Base-by-base conservation (phyloP, 2,797 vertebrate species). In the Rhodeus uyekii region DNA sequence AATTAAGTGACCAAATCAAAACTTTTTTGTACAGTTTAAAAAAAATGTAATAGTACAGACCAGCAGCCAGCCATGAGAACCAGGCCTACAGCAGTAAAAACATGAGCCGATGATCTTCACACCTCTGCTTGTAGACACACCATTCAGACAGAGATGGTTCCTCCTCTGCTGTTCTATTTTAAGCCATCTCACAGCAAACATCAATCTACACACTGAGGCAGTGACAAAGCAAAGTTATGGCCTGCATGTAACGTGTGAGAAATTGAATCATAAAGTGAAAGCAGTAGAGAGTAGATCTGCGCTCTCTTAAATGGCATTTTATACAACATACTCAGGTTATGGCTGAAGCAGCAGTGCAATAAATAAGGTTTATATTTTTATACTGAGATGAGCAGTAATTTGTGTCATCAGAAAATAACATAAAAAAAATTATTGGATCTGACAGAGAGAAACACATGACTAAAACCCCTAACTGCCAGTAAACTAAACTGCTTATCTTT, bases 81-180 rank as follows among this genome's bases (percentile, higher is more conserved):
- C 5, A 60, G 36, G 44, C 16, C 27, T 4, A 5, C 14, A 58
- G 27, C 32, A 46, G 65, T 58, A 50, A 60, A 68, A 67, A 68
- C 19, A 10, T 32, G 34, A 42, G 13, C 19, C 2, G 1, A 8
- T 53, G 46, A 29, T 60, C 71, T 58, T 80, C 76, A 83, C 61
- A 80, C 58, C 67, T 73, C 39, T 42, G 53, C 48, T 36, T 22
- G 63, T 24, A 63, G 42, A 72, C 71, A 39, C 55, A 50, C 53
- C 13, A 27, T 42, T 73, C 58, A 81, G 50, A 82, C 46, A 53
- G 80, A 34, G 42, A 77, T 55, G 64, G 42, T 9, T 19, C 44
- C 67, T 8, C 1, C 3, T 87, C 65, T 34, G 2, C 9, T 7
- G 5, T 69, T 86, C 88, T 85, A 63, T 88, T 81, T 83, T 61